Evolutionary conservation across 2,797 vertebrate genomes (phyloP).

Genomic region (Antennarius maculatus): DNA sequence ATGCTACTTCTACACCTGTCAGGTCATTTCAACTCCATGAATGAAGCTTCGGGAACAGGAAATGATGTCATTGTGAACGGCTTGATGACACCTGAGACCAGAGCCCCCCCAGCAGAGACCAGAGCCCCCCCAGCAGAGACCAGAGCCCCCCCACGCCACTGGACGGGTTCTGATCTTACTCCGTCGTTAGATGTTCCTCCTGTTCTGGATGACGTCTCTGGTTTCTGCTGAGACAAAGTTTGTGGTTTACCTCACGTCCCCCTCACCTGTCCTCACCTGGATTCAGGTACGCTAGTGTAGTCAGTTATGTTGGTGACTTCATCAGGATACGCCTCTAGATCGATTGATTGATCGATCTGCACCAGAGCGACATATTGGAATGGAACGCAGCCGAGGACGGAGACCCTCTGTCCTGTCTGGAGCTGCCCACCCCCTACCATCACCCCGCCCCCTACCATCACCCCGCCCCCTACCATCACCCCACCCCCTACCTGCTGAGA

Average conservation of each 20-base stretch:
- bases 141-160: slow-evolving; percentile 44
- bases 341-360: too few relatives aligned
- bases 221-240: slow-evolving; percentile 83
- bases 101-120: slow-evolving; percentile 39
- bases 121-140: slow-evolving; percentile 49
- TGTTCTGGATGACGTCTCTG: slow-evolving; percentile 54
- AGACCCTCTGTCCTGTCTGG: slow-evolving; percentile 51
- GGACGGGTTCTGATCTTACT: slow-evolving; percentile 76
- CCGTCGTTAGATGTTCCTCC: slow-evolving; percentile 73
- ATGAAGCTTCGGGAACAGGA: too few relatives aligned
- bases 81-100: slow-evolving; percentile 30
- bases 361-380: slow-evolving; percentile 71
- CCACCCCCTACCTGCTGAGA: slow-evolving; percentile 21
- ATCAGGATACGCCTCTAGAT: too few relatives aligned
- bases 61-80: slow-evolving; percentile 38
- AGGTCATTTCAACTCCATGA: slow-evolving; percentile 20
- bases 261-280: too few relatives aligned
- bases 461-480: slow-evolving; percentile 71
- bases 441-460: slow-evolving; percentile 21
- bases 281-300: background rate
- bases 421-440: slow-evolving; percentile 39
- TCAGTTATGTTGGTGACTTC: too few relatives aligned
- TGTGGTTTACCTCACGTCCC: slow-evolving; percentile 35
- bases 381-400: slow-evolving; percentile 44
- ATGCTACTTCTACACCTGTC: slow-evolving; percentile 25